These are phyloP conservation scores for Phymanthus crucifer DNA, from an alignment of 92 coral and sea anemone genomes.

Conservation along the genomic window DNA sequence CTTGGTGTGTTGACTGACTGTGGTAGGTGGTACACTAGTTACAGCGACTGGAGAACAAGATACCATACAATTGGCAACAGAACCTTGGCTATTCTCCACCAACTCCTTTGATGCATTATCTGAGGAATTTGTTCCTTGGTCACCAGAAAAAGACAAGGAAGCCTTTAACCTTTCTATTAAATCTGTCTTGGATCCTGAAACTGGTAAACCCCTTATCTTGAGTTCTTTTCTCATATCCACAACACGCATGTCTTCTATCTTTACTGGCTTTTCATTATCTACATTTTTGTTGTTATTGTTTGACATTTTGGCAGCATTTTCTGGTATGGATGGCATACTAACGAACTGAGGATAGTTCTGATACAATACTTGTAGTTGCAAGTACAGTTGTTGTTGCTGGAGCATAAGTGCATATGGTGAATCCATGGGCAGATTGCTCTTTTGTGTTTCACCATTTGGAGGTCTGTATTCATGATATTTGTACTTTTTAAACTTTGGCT, in stretches of 20 bases:
- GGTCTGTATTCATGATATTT: conserved; percentile 57
- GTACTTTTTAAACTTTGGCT: conserved; percentile 44
- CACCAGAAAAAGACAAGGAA: conserved; percentile 1
- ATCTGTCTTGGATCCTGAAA: conserved; percentile 94
- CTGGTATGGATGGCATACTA: conserved; percentile 78
- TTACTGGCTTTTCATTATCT: conserved; percentile 78
- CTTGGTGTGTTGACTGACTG: conserved; percentile 19
- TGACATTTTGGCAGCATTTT: conserved; percentile 52
- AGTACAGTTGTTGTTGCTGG: conserved; percentile 93
- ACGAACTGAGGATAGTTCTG: conserved; percentile 96
- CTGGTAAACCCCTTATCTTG: conserved; percentile 92
- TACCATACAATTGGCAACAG: not conserved
- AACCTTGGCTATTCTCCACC: conserved; percentile 18
- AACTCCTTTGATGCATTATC: conserved; percentile 30
- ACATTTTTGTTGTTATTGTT: conserved; percentile 50
- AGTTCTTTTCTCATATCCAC: conserved; percentile 95
- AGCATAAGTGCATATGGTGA: conserved; percentile 95
- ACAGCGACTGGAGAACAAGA: not conserved
- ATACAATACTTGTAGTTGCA: conserved; percentile 90
- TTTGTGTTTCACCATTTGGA: conserved; percentile 87
- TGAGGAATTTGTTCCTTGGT: conserved; percentile 28
- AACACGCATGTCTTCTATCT: conserved; percentile 97
- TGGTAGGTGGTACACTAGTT: not conserved
- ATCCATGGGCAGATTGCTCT: conserved; percentile 79
- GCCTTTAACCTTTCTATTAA: conserved; percentile 84